phyloP scores from a whole-genome alignment of 2,797 vertebrate species.

The Scleropages formosus region DNA sequence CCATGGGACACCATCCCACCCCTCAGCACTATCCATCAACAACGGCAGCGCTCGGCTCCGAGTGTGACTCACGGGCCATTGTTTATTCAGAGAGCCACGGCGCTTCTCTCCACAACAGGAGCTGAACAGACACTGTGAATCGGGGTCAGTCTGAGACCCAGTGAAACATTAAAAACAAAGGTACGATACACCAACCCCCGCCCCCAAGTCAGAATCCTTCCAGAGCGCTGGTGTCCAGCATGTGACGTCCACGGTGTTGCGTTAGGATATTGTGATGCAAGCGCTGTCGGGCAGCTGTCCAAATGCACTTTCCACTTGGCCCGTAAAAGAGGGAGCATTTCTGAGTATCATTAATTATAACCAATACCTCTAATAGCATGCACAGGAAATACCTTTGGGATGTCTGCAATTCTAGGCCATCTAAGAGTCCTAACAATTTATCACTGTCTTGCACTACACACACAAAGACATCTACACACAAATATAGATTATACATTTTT shows the following conservation, averaged over 20 bases:
- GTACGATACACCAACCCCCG: not conserved
- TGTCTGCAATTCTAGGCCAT: not conserved
- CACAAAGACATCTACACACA: not conserved
- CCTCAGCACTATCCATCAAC: not conserved
- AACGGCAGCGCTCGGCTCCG: slow-evolving; percentile 8
- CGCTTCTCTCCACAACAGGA: not conserved
- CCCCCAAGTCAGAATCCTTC: not conserved
- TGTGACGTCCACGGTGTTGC: not conserved
- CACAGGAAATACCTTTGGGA: slow-evolving; percentile 23
- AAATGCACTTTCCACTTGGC: not conserved
- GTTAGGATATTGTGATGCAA: not conserved
- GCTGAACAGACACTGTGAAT: not conserved
- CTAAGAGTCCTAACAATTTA: not conserved
- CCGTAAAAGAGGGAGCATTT: slow-evolving; percentile 26
- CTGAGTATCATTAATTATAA: slow-evolving; percentile 34
- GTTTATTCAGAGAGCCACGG: not conserved
- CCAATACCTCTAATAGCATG: slow-evolving; percentile 32
- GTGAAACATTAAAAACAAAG: not conserved
- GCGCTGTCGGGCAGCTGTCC: not conserved
- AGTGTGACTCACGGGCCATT: slow-evolving; percentile 16
- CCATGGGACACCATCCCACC: not conserved
- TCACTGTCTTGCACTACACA: not conserved
- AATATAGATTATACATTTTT: not conserved
- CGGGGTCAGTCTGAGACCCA: not conserved
- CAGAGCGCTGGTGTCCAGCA: not conserved